Evolutionary conservation across 2,797 vertebrate species (phyloP), one percentile per base, ranked within the genome.

Genomic region (Anguilla anguilla): DNA sequence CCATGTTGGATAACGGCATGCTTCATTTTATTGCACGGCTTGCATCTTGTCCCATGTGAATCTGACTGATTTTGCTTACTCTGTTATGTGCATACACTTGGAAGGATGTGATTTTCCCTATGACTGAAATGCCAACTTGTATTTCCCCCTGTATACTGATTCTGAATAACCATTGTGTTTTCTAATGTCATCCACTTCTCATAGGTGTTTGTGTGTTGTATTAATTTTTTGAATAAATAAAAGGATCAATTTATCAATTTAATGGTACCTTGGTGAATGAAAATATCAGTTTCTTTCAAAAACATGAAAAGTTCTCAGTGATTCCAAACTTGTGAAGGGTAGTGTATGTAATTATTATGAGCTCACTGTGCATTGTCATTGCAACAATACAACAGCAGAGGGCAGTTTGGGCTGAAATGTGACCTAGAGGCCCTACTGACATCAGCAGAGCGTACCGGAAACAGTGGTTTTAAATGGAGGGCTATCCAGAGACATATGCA

Each of bases 311-410:
- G 5, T 46, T 6, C 43, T 46, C 43, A 46, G 43, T 46, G 43
- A 46, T 46, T 46, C 4, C 43, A 46, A 46, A 46, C 43, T 46
- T 46, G 43, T 46, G 43, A 46, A 46, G 43, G 43, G 7, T 25
- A 69, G 10, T 6, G n/a, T 69, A 69, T 13, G 11, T 9, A 11
- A 53, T 53, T 53, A 53, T 53, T 13, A 9, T 9, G 51, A 53
- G 51, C 51, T 53, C 7, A 9, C 51, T 53, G 10, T 53, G 6
- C 22, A 28, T 64, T 69, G 64, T 69, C 7, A 69, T 69, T 7
- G 64, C n/a, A 69, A 28, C 64, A 69, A 28, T 10, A 69, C n/a
- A 61, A 83, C 86, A 61, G 55, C 55, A 83, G 87, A 84, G 82
- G 64, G 87, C 61, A 74, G 43, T 64, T 25, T 31, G 74, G 59